Base-by-base conservation (phyloP, 1,140 invertebrate genomes). In the Batillaria attramentaria region DNA sequence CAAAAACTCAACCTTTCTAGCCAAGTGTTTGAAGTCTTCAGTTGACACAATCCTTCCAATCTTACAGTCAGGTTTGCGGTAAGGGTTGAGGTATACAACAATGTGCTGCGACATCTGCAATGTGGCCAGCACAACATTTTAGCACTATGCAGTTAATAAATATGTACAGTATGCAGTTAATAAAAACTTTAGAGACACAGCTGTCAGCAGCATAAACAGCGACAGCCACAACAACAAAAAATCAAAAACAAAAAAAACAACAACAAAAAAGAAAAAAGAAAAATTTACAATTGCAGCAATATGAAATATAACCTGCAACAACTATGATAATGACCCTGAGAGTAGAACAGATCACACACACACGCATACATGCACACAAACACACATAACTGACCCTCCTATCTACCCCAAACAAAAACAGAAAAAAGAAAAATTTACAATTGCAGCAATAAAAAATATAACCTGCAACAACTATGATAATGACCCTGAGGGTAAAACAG, bases 11-110 rank as follows among this genome's bases (percentile, higher is more conserved):
- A 98, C 97, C 94, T 98, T 98, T 91, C 97, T 94, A 0, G 97
- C 97, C 35, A 99, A 92, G 92, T 98, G 96, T 90, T 98, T 98
- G 90, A 98, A 99, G 90, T 99, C 97, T 68, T 97, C 96, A 0
- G 95, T 97, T 87, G 93, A 95, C 0, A 94, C 95, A 82, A 99
- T 99, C 82, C 95, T 92, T 1, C 96, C 97, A 79, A 94, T 91
- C 84, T 94, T 94, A 87, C 97, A 98, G 86, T 96, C 95, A 5
- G 94, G 92, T 87, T 95, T 96, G 75, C 96, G 92, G 91, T 96
- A 99, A 0, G 96, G 96, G 92, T 97, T 97, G 41, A 99, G 93
- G 88, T 95, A 95, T 66, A 95, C 93, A 57, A 98, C 96, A 92
- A 99, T 97, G 35, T 95, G 95, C 62, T 94, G 93, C 13, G 96